A percentile compares a stretch with the other conserved stretches of the same genome.
phyloP scores from a whole-genome alignment of 2,888 invertebrate species.

The Oscheius sp. region DNA sequence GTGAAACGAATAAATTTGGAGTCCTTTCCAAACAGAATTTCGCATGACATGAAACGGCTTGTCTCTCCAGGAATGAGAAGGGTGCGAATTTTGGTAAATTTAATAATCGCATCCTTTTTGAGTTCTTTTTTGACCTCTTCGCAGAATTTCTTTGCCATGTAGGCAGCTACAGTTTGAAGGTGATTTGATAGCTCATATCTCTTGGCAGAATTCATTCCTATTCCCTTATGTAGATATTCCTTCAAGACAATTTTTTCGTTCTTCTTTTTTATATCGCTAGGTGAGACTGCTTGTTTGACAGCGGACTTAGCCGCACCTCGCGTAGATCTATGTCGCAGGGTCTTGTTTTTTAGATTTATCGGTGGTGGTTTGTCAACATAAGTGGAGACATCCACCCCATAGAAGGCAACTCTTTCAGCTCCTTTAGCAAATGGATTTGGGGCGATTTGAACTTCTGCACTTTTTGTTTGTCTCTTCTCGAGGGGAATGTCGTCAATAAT shows the following conservation, averaged over 20 bases:
- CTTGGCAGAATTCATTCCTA: conserved; percentile 16
- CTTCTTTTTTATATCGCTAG: neutral
- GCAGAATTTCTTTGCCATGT: conserved; percentile 12
- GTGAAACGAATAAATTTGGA: conserved; percentile 30
- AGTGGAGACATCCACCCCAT: conserved; percentile 15
- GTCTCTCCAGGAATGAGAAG: neutral
- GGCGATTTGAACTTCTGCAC: neutral
- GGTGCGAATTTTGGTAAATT: neutral
- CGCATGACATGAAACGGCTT: conserved; percentile 29
- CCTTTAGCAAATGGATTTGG: conserved; percentile 9
- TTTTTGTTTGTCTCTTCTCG: conserved; percentile 19
- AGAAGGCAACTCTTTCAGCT: conserved; percentile 19
- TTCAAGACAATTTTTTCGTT: neutral
- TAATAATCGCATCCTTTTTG: too few relatives aligned
- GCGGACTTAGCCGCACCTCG: too few relatives aligned
- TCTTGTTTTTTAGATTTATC: too few relatives aligned
- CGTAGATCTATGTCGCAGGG: too few relatives aligned
- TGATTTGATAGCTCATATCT: conserved; percentile 28
- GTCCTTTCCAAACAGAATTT: conserved; percentile 1
- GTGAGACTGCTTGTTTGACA: too few relatives aligned
- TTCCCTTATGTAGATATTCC: neutral
- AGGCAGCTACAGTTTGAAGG: conserved; percentile 29
- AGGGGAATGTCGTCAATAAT: conserved; percentile 1
- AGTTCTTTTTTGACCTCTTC: neutral
- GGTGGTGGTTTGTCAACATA: neutral